Evolutionary conservation across 1,140 invertebrate species (phyloP).

Genomic region (Pantala flavescens): DNA sequence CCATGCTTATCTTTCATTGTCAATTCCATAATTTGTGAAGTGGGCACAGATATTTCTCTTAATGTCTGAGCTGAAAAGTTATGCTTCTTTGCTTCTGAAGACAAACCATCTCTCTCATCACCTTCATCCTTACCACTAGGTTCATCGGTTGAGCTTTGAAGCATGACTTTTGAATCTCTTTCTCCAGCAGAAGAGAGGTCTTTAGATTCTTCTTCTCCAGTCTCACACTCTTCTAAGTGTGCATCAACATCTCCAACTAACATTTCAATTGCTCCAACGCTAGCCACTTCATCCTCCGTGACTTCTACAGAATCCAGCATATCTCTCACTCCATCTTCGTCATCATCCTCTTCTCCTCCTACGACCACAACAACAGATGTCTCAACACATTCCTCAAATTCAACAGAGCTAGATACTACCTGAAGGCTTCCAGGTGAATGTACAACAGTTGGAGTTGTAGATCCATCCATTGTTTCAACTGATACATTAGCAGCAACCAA

Average conservation of each 20-base stretch:
- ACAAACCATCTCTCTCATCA: too few species aligned
- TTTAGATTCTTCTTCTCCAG: constrained; percentile 31
- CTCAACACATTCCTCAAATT: constrained; percentile 47
- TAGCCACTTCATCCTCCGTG: constrained; percentile 28
- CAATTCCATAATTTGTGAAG: neutral
- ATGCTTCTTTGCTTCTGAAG: too few species aligned
- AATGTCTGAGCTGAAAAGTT: too few species aligned
- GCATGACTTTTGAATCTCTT: constrained; percentile 12
- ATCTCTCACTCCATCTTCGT: constrained; percentile 33
- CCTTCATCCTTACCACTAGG: too few species aligned
- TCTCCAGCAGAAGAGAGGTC: neutral
- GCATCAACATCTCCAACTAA: constrained; percentile 26
- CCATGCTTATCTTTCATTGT: neutral
- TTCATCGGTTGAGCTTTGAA: too few species aligned
- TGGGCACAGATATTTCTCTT: too few species aligned
- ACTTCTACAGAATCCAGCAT: constrained; percentile 33
- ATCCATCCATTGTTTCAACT: constrained; percentile 45
- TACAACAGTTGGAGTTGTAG: constrained; percentile 37
- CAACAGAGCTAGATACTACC: constrained; percentile 44
- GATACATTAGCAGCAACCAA: constrained; percentile 38
- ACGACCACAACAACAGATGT: constrained; percentile 50
- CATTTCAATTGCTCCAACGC: neutral
- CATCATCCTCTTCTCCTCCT: constrained; percentile 41
- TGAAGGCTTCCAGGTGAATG: constrained; percentile 26
- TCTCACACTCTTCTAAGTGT: constrained; percentile 30